Percentiles rank a stretch among this genome's conserved stretches.
These are phyloP conservation scores for Oxytorus armatus DNA, from an alignment of 2,888 invertebrate genomes.

Conservation along the genomic window DNA sequence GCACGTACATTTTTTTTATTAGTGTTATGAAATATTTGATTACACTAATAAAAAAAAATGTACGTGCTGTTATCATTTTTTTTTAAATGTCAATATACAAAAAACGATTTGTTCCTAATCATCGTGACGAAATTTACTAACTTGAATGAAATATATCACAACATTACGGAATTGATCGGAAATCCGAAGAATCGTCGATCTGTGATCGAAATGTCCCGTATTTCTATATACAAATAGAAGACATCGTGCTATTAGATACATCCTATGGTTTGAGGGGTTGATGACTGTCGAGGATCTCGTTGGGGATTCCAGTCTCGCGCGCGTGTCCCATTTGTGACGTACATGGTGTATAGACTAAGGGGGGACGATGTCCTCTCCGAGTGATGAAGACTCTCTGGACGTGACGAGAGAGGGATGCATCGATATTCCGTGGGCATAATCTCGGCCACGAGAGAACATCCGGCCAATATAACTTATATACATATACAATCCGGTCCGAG, in stretches of 20 bases:
- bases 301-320: conserved; percentile 55
- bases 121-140: too few species aligned
- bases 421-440: conserved; percentile 66
- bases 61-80: too few species aligned
- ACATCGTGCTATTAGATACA: neutral
- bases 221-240: neutral
- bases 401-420: conserved; percentile 38
- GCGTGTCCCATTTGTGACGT: conserved; percentile 35
- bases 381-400: conserved; percentile 58
- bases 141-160: too few species aligned
- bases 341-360: too few species aligned
- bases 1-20: too few species aligned
- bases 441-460: conserved; percentile 64
- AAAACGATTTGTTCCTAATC: too few species aligned
- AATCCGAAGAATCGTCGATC: too few species aligned
- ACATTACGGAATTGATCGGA: too few species aligned
- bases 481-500: conserved; percentile 6
- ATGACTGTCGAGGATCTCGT: conserved; percentile 53
- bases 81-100: too few species aligned
- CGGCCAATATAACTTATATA: conserved; percentile 39
- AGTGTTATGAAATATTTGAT: too few species aligned
- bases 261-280: conserved; percentile 26
- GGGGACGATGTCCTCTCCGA: conserved; percentile 36
- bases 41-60: too few species aligned
- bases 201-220: too few species aligned